Percentiles rank a stretch among this genome's conserved stretches.
Evolutionary conservation across 1,140 invertebrate genomes (phyloP).

Genomic region (Conus ventricosus): DNA sequence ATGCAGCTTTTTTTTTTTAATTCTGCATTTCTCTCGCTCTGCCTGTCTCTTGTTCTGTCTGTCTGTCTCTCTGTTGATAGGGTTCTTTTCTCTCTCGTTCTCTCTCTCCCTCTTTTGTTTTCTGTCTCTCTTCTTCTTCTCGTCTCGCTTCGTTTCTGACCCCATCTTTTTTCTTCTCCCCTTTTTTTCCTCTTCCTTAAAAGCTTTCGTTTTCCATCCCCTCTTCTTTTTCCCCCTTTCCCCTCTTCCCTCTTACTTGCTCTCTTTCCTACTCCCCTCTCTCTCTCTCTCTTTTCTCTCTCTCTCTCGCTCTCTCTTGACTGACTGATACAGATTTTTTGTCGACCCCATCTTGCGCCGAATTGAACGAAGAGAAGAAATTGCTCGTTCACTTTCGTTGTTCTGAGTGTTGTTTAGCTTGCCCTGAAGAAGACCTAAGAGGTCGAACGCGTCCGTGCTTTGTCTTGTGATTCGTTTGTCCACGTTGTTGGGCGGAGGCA

Average conservation of each 20-base stretch:
- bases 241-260: not conserved
- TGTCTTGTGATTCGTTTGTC: too few relatives aligned
- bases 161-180: not conserved
- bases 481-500: too few relatives aligned
- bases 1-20: too few relatives aligned
- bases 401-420: too few relatives aligned
- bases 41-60: not conserved
- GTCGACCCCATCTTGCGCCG: too few relatives aligned
- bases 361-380: too few relatives aligned
- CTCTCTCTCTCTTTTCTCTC: not conserved
- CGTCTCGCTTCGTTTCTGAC: too few relatives aligned
- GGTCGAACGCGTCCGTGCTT: too few relatives aligned
- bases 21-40: not conserved
- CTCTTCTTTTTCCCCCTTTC: not conserved
- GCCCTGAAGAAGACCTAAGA: too few relatives aligned
- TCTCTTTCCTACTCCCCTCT: not conserved
- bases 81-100: not conserved
- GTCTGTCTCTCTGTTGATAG: not conserved
- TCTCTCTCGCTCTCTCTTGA: not conserved
- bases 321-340: too few relatives aligned
- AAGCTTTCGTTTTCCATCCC: too few relatives aligned
- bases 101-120: not conserved
- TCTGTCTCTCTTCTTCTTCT: not conserved
- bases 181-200: not conserved
- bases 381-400: too few relatives aligned